Percentiles rank a stretch among this genome's conserved stretches.
Evolutionary conservation across 2,888 invertebrate genomes (phyloP).

Genomic region (Cotesia congregata): DNA sequence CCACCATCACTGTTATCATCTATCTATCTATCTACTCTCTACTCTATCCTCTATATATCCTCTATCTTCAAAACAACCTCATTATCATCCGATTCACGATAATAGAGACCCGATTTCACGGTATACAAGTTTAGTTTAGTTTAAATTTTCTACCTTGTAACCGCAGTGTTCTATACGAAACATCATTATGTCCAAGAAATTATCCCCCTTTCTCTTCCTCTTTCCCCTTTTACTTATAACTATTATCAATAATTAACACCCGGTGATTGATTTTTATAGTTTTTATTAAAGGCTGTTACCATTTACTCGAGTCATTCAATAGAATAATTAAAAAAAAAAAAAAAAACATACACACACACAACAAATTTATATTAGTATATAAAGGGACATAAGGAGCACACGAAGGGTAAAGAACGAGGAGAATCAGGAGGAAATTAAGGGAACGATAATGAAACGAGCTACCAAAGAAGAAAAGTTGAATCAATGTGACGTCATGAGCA

Average conservation of each 20-base stretch:
- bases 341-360: constrained; percentile 49
- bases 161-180: not conserved
- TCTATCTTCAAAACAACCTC: constrained; percentile 58
- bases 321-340: constrained; percentile 65
- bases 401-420: not conserved
- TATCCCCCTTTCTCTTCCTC: too few relatives aligned
- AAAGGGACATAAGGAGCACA: constrained; percentile 35
- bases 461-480: constrained; percentile 18
- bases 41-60: constrained; percentile 23
- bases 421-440: constrained; percentile 25
- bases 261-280: not conserved
- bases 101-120: constrained; percentile 57
- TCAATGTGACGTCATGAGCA: constrained; percentile 67
- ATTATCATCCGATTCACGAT: constrained; percentile 67
- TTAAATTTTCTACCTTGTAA: constrained; percentile 10
- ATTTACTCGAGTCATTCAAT: constrained; percentile 66
- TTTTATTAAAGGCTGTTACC: not conserved
- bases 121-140: constrained; percentile 25
- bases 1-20: not conserved
- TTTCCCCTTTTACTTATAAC: too few relatives aligned
- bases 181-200: constrained; percentile 5
- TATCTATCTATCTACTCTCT: constrained; percentile 1
- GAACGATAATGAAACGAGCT: not conserved
- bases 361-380: too few relatives aligned
- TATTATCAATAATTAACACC: too few relatives aligned